Evolutionary conservation across 2,797 vertebrate species (phyloP).

Genomic region (Anguilla anguilla): DNA sequence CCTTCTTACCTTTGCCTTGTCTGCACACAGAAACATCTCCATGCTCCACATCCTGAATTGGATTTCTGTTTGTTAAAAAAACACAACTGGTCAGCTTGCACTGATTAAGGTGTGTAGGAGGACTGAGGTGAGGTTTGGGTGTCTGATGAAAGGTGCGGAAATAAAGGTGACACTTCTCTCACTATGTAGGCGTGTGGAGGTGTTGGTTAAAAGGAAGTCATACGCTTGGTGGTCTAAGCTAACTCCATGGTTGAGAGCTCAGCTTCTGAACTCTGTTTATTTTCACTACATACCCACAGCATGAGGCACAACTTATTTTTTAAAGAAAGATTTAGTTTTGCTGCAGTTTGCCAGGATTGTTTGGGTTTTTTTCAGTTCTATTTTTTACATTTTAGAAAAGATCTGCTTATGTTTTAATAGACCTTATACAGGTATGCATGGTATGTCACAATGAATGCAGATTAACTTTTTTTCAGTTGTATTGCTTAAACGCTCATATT

Average conservation of each 20-base stretch:
- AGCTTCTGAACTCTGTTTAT: no score
- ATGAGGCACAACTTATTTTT: no score
- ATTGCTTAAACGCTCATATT: neutral
- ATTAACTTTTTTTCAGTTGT: neutral
- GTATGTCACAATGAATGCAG: neutral
- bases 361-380: neutral
- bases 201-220: neutral
- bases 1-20: neutral
- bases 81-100: neutral
- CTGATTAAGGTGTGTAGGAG: neutral
- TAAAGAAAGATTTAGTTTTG: no score
- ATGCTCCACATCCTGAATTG: slow-evolving; percentile 33
- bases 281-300: no score
- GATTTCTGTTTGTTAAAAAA: slow-evolving; percentile 14
- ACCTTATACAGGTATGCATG: neutral
- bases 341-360: neutral
- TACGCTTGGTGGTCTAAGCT: neutral
- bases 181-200: neutral
- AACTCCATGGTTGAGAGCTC: no score
- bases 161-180: no score
- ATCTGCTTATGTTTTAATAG: neutral
- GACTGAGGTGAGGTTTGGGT: neutral
- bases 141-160: neutral
- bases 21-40: slow-evolving; percentile 27
- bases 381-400: neutral